These are phyloP conservation scores for Oophaga sylvatica DNA, from an alignment of 2,797 vertebrate species.

Conservation along the genomic window DNA sequence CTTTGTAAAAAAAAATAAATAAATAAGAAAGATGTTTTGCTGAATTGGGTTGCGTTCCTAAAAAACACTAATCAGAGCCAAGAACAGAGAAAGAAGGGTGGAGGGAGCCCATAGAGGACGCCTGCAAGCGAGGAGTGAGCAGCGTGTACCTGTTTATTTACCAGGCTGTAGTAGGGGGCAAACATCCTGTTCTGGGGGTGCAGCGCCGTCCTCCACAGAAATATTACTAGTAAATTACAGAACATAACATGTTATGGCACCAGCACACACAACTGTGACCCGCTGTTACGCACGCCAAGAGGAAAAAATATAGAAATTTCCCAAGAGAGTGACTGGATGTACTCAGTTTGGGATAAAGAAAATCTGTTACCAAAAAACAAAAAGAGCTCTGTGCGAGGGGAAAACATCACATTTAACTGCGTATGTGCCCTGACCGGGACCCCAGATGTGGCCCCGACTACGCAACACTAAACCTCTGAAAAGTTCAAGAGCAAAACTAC, in stretches of 20 bases:
- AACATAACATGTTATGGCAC: not conserved
- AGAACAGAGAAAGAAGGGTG: not conserved
- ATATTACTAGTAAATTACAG: not conserved
- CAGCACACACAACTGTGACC: constrained; percentile 19
- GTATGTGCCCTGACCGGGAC: too few relatives aligned
- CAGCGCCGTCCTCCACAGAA: not conserved
- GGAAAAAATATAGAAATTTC: not conserved
- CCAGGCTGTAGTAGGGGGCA: not conserved
- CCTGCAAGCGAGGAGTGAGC: not conserved
- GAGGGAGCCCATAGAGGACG: not conserved
- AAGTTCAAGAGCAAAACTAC: not conserved
- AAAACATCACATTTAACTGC: constrained; percentile 6
- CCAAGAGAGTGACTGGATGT: not conserved
- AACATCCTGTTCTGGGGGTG: not conserved
- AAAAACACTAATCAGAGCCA: not conserved
- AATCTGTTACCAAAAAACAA: not conserved
- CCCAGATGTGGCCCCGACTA: not conserved
- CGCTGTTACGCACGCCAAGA: not conserved
- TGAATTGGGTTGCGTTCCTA: too few relatives aligned
- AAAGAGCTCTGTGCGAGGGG: not conserved
- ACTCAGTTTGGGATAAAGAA: not conserved
- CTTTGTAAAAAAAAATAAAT: too few relatives aligned
- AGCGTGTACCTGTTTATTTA: constrained; percentile 17
- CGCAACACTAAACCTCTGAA: not conserved
- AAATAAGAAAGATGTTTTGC: too few relatives aligned